These are phyloP conservation scores for Nineta flava DNA, from an alignment of 2,888 invertebrate genomes.

Conservation along the genomic window DNA sequence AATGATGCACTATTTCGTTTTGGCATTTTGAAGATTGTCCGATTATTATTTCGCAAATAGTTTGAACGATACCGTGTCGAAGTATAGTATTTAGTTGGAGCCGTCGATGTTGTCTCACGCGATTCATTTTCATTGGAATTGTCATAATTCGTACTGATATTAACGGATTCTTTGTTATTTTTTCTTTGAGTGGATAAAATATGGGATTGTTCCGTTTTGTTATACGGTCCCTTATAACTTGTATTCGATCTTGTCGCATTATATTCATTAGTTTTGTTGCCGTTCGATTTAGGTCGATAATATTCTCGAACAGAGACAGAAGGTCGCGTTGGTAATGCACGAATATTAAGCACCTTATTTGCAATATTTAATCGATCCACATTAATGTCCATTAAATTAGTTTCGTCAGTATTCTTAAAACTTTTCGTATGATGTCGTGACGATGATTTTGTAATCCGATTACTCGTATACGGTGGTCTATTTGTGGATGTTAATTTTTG, in stretches of 20 bases:
- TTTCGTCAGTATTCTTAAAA: slow-evolving; percentile 7
- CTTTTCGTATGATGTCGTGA: slow-evolving; percentile 11
- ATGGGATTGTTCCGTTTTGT: slow-evolving; percentile 21
- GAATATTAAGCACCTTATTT: slow-evolving; percentile 35
- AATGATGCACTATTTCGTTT: slow-evolving; percentile 6
- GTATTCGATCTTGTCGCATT: slow-evolving; percentile 18
- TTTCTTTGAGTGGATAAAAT: slow-evolving; percentile 11
- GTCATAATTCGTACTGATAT: slow-evolving; percentile 12
- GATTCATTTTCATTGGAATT: neutral
- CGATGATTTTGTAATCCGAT: slow-evolving; percentile 29
- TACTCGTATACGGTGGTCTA: slow-evolving; percentile 17
- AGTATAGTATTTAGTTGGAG: neutral
- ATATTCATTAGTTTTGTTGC: slow-evolving; percentile 11
- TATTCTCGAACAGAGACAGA: slow-evolving; percentile 33
- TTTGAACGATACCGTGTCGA: slow-evolving; percentile 7
- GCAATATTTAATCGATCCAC: slow-evolving; percentile 37
- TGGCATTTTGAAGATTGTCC: neutral
- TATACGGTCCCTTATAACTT: slow-evolving; percentile 27
- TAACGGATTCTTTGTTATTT: slow-evolving; percentile 24
- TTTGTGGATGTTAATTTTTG: slow-evolving; percentile 36
- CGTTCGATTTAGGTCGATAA: slow-evolving; percentile 12
- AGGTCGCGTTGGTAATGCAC: slow-evolving; percentile 27
- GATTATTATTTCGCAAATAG: slow-evolving; percentile 3
- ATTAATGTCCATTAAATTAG: slow-evolving; percentile 34
- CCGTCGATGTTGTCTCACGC: neutral